Evolutionary conservation across 92 coral and sea anemone species (phyloP).

Genomic region (Zoanthus solanderi): DNA sequence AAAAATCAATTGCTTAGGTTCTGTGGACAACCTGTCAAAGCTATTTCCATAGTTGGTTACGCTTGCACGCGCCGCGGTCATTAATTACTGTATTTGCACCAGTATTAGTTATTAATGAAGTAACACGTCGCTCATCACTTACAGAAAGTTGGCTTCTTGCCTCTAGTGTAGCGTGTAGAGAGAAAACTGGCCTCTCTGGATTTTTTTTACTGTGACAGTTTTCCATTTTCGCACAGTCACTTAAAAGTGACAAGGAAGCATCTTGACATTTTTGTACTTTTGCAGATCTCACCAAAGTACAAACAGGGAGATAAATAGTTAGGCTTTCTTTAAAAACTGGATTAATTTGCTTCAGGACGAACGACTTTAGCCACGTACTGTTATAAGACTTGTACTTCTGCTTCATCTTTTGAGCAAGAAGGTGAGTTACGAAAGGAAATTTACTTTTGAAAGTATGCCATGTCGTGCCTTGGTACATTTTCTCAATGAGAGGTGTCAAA

Average conservation of each 20-base stretch:
- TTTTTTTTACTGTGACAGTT: background rate
- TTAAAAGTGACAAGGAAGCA: background rate
- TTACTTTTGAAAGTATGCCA: background rate
- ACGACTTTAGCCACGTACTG: background rate
- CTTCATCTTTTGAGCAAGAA: background rate
- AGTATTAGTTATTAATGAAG: background rate
- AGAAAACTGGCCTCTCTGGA: background rate
- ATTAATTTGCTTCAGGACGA: background rate
- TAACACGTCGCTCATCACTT: background rate
- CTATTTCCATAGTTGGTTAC: slow-evolving; percentile 10
- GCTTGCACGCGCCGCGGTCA: slow-evolving; percentile 24
- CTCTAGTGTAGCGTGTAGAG: background rate
- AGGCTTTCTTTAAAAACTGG: background rate
- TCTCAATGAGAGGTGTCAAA: background rate
- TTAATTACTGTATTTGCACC: background rate
- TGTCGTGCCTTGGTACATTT: background rate
- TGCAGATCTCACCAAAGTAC: background rate
- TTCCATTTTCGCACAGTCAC: too few relatives aligned
- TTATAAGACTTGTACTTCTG: background rate
- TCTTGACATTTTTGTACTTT: background rate
- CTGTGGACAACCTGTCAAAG: background rate
- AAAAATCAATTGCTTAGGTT: background rate
- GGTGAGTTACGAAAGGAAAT: background rate
- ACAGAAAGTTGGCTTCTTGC: background rate
- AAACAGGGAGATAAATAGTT: too few relatives aligned